Percentiles rank a stretch among this genome's conserved stretches.
phyloP scores from a whole-genome alignment of 2,797 vertebrate species.

The Pseudochirops corinnae region DNA sequence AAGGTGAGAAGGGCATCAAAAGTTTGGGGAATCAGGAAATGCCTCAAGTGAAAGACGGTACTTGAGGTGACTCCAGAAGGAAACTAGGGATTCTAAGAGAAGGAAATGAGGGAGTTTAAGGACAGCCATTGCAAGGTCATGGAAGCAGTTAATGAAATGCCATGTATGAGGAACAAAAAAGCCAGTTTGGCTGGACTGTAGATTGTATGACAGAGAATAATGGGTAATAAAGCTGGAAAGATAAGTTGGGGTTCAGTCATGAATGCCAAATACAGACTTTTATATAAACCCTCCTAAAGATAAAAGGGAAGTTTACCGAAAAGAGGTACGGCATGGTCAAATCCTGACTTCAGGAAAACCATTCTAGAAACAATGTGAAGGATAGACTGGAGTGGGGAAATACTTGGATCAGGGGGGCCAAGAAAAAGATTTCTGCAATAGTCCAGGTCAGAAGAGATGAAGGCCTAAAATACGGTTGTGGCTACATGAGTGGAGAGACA shows the following conservation, averaged over 20 bases:
- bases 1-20: neutral
- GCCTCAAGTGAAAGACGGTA: neutral
- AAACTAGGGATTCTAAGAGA: neutral
- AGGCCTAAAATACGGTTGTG: neutral
- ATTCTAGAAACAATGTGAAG: neutral
- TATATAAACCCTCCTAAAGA: neutral
- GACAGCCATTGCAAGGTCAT: neutral
- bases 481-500: neutral
- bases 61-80: neutral
- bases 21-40: neutral
- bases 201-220: neutral
- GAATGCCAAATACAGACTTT: neutral
- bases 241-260: neutral
- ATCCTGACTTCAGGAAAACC: neutral
- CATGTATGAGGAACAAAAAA: neutral
- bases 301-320: neutral
- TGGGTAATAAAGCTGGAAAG: neutral
- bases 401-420: neutral
- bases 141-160: neutral
- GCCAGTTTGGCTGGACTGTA: neutral
- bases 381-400: neutral
- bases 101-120: neutral
- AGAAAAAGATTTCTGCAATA: neutral
- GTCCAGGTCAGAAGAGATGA: neutral
- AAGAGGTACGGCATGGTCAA: neutral